Evolutionary conservation across 2,888 invertebrate species (phyloP).

Genomic region (Drosophila limbata): DNA sequence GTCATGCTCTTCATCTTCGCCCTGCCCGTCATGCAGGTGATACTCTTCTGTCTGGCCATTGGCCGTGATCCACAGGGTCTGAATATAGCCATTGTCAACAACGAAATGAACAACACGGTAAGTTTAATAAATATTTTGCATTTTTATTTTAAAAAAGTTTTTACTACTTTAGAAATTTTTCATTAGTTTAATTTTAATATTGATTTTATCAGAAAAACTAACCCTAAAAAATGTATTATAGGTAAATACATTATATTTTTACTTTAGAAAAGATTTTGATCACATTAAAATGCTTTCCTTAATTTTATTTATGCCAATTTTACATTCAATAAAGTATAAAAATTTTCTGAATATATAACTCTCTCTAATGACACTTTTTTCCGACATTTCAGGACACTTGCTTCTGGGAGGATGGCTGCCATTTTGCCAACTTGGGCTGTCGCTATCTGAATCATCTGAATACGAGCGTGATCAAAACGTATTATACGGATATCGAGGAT

Average conservation of each 20-base stretch:
- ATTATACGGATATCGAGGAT: slow-evolving; percentile 88
- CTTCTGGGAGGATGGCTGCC: slow-evolving; percentile 87
- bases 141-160: too few species aligned
- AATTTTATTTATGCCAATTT: too few species aligned
- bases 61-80: slow-evolving; percentile 94
- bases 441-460: slow-evolving; percentile 92
- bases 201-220: too few species aligned
- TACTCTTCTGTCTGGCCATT: slow-evolving; percentile 96
- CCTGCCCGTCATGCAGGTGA: slow-evolving; percentile 96
- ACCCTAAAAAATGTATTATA: too few species aligned
- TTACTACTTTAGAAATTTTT: too few species aligned
- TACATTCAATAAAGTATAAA: too few species aligned
- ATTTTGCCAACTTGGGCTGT: slow-evolving; percentile 91
- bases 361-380: background rate
- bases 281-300: too few species aligned
- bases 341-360: background rate
- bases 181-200: too few species aligned
- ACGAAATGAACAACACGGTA: slow-evolving; percentile 87
- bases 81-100: slow-evolving; percentile 91
- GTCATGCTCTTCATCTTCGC: slow-evolving; percentile 97
- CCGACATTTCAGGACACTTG: slow-evolving; percentile 74
- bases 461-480: slow-evolving; percentile 90
- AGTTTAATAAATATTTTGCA: slow-evolving; percentile 1
- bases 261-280: too few species aligned
- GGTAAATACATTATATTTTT: too few species aligned